Evolutionary conservation across 1,140 invertebrate genomes (phyloP).

Genomic region (Lepeophtheirus salmonis): DNA sequence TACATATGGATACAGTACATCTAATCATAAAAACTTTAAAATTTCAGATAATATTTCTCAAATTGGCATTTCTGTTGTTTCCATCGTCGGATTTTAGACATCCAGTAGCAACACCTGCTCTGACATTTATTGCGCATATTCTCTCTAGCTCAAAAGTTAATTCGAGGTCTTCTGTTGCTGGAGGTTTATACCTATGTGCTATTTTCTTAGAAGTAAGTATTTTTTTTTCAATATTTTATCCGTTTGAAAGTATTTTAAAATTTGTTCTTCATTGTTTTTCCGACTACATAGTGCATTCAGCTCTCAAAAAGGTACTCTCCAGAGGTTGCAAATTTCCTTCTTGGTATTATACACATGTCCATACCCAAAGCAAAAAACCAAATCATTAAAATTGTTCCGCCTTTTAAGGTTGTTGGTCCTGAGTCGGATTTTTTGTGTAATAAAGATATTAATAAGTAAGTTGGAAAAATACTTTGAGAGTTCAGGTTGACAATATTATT

Average conservation of each 20-base stretch:
- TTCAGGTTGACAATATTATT: too few relatives aligned
- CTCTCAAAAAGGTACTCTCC: conserved; percentile 63
- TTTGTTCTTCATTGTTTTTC: too few relatives aligned
- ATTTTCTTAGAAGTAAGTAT: conserved; percentile 46
- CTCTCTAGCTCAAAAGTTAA: conserved; percentile 41
- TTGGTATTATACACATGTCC: conserved; percentile 36
- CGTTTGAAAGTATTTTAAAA: too few relatives aligned
- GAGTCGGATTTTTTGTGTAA: not conserved
- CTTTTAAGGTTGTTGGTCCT: conserved; percentile 6
- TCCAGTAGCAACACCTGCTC: conserved; percentile 57
- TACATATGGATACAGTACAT: not conserved
- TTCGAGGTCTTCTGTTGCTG: conserved; percentile 43
- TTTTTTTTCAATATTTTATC: conserved; percentile 23
- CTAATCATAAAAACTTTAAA: not conserved
- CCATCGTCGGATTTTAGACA: conserved; percentile 73
- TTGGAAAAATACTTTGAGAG: too few relatives aligned
- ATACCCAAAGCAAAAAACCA: conserved; percentile 2
- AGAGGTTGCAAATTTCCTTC: conserved; percentile 51
- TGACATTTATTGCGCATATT: conserved; percentile 63
- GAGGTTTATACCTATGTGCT: conserved; percentile 53
- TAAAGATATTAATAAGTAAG: not conserved
- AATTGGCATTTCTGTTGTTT: conserved; percentile 40
- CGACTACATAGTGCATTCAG: conserved; percentile 52
- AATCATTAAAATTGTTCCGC: conserved; percentile 1
- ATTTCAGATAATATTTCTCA: conserved; percentile 19